Conservation (phyloP, 2,888 invertebrate genomes). For the Zaprionus bogoriensis region DNA sequence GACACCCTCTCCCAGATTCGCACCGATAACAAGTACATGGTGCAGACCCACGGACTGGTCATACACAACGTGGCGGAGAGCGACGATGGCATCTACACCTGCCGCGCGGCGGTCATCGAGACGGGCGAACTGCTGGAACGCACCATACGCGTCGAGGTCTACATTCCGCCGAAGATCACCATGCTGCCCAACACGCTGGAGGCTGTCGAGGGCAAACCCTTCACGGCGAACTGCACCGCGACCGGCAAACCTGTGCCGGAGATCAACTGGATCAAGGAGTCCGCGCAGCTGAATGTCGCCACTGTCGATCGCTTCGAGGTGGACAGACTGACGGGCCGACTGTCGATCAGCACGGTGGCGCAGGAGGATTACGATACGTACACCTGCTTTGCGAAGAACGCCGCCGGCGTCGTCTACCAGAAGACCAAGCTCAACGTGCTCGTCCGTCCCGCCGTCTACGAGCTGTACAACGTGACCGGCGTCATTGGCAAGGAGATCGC, state of each 20-base stretch:
- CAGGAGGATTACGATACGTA: constrained; percentile 91
- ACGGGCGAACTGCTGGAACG: constrained; percentile 91
- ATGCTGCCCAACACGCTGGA: constrained; percentile 86
- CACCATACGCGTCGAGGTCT: constrained; percentile 91
- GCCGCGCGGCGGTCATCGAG: constrained; percentile 91
- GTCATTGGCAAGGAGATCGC: constrained; percentile 86
- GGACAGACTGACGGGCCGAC: constrained; percentile 87
- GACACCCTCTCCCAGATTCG: constrained; percentile 84
- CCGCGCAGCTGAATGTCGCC: constrained; percentile 89
- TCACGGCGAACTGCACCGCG: constrained; percentile 90
- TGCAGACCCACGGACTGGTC: constrained; percentile 89
- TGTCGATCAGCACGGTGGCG: constrained; percentile 89
- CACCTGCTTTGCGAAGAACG: constrained; percentile 91
- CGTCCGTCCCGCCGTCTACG: constrained; percentile 91
- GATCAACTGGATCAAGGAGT: constrained; percentile 91
- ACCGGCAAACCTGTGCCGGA: constrained; percentile 92
- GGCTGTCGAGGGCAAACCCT: constrained; percentile 91
- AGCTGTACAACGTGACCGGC: constrained; percentile 89
- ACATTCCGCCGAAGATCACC: constrained; percentile 89
- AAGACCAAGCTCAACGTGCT: constrained; percentile 88
- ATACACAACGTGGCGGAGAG: constrained; percentile 90
- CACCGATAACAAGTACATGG: constrained; percentile 88
- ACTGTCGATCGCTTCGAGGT: constrained; percentile 86
- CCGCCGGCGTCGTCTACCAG: constrained; percentile 88
- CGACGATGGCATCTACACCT: constrained; percentile 94